Evolutionary conservation across 2,113 vertebrate species (phyloP).

Genomic region (Pelecanoides urinatrix): DNA sequence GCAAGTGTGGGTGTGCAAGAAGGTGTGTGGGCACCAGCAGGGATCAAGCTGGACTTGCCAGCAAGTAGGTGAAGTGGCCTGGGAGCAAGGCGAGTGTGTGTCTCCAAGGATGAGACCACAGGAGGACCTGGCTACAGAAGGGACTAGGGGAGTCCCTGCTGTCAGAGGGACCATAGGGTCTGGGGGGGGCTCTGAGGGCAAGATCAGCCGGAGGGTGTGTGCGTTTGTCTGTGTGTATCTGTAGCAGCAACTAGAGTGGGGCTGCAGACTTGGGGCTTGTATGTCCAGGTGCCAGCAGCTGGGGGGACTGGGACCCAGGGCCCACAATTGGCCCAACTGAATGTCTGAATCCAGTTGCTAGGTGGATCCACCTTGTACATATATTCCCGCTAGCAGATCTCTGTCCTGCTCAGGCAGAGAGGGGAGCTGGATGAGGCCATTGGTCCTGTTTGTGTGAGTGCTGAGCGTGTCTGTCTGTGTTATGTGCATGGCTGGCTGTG

Average conservation of each 20-base stretch:
- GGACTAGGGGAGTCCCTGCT: background rate
- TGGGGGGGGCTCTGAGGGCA: background rate
- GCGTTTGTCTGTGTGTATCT: fast-evolving
- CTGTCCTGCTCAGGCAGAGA: background rate
- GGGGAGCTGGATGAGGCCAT: background rate
- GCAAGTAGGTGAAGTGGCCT: background rate
- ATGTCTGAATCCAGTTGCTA: background rate
- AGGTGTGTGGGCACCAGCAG: no score
- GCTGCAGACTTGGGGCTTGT: fast-evolving
- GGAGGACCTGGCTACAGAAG: background rate
- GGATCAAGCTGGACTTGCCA: background rate
- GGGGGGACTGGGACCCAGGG: background rate
- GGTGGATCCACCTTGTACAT: no score
- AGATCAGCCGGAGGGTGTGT: background rate
- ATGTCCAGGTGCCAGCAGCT: background rate
- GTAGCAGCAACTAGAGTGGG: background rate
- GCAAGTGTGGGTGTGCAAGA: fast-evolving
- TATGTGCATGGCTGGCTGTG: background rate
- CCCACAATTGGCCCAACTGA: fast-evolving
- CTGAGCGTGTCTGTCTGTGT: background rate
- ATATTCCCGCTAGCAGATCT: background rate
- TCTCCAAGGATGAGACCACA: background rate
- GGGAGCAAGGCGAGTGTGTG: background rate
- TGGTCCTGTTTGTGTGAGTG: background rate
- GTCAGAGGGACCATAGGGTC: background rate